These are phyloP conservation scores for Epinephelus awoara DNA, from an alignment of 2,797 vertebrate species.

Conservation along the genomic window DNA sequence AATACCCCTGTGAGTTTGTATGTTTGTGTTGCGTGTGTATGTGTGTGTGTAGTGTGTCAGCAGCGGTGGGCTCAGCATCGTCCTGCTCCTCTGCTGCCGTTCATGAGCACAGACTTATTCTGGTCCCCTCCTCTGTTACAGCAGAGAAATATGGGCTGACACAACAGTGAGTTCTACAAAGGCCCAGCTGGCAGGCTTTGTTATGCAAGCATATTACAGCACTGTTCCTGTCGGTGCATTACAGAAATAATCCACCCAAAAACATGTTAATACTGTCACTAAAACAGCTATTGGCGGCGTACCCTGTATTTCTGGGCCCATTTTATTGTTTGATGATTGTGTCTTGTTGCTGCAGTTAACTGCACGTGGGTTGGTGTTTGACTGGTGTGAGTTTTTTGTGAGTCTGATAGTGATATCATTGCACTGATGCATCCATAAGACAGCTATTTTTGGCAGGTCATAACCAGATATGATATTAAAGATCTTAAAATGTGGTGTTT, in stretches of 20 bases:
- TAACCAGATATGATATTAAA: neutral
- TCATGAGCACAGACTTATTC: slow-evolving; percentile 35
- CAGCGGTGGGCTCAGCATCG: slow-evolving; percentile 17
- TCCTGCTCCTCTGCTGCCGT: slow-evolving; percentile 32
- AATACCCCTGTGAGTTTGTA: neutral
- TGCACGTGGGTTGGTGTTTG: slow-evolving; percentile 11
- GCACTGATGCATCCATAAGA: neutral
- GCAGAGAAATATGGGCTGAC: slow-evolving; percentile 53
- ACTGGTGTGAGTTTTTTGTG: neutral
- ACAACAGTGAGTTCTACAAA: slow-evolving; percentile 52
- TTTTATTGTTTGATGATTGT: slow-evolving; percentile 19
- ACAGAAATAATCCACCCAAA: slow-evolving; percentile 55
- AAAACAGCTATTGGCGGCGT: slow-evolving; percentile 23
- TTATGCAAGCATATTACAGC: slow-evolving; percentile 55
- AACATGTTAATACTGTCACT: slow-evolving; percentile 37
- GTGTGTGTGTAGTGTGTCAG: slow-evolving; percentile 8
- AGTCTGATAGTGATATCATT: slow-evolving; percentile 6
- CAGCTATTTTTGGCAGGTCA: neutral
- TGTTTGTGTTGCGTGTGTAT: slow-evolving; percentile 18
- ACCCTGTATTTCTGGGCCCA: neutral
- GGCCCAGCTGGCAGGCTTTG: slow-evolving; percentile 64
- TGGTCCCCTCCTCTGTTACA: slow-evolving; percentile 33
- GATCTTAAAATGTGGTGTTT: neutral
- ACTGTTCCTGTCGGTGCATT: slow-evolving; percentile 44
- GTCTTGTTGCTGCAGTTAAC: neutral